Evolutionary conservation across 2,113 vertebrate genomes (phyloP), one percentile per base, ranked within the genome.

Genomic region (Ornithorhynchus anatinus): DNA sequence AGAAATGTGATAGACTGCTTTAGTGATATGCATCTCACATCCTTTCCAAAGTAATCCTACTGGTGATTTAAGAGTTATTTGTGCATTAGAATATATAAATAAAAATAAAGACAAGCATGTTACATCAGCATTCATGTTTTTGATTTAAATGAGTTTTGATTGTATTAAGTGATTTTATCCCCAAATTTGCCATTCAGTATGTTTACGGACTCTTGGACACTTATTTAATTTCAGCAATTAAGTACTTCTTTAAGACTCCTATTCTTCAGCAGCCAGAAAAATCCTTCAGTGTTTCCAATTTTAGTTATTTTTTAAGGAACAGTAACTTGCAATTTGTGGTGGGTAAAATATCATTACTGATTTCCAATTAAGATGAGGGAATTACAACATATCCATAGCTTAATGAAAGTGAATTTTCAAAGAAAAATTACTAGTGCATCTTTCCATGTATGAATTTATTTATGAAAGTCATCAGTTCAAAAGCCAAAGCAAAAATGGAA

Each of bases 291-390:
- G 22, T 5, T 72, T 45, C 6, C 10, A 39, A 42, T 52, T 75
- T n/a, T 48, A 57, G 20, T 4, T 32, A 23, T 10, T 48, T n/a
- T 29, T 7, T 69, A 75, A 75, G 37, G 10, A 32, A 40, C 1
- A 6, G 20, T 32, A 69, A 3, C 5, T 45, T 53, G 10, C 2
- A 37, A 43, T 37, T 59, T 38, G 29, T 43, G 53, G n/a, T 15
- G 62, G 8, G 27, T 25, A 29, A 2, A 16, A 19, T 31, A 53
- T 51, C 22, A 43, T 22, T 36, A 32, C n/a, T 58, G 8, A 45
- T 65, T 85, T 81, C 29, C 23, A 53, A 16, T 69, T 72, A 77
- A 36, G 33, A 66, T 68, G 54, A 63, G 51, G n/a, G 47, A 82
- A 35, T 48, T 61, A 37, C n/a, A 20, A 27, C 15, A 51, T 25